Evolutionary conservation across 2,888 invertebrate genomes (phyloP), one percentile per base, ranked within the genome.

Genomic region (Eupeodes luniger): DNA sequence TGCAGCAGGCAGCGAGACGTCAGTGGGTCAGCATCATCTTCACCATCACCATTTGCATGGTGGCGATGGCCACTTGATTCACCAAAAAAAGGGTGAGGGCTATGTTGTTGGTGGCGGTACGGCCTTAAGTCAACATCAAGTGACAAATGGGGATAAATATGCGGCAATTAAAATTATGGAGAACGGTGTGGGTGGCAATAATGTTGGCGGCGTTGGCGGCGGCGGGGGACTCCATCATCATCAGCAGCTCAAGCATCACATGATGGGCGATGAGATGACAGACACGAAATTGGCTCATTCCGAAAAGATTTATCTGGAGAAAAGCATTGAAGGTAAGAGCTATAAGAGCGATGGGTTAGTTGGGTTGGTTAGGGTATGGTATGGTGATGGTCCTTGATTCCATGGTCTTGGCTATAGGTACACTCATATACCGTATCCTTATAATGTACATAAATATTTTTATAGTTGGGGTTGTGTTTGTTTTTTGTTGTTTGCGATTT

Each of bases 271-370:
- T 51, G 81, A 85, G 79, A 86, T 90, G 86, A 90, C 86, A 85
- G 90, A 90, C 77, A 87, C 90, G 55, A 90, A 91, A 89, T 81
- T 90, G 89, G 88, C 85, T 84, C 90, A 90, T 89, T 89, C 89
- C 84, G 91, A 91, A 66, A 90, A 90, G 62, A 90, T 90, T 80
- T 91, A 90, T 82, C 89, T 90, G 89, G 91, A 91, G 91, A 91
- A 90, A 86, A 90, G 87, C 80, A 90, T 84, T 83, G 90, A 91
- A 77, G 91, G 91, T 91, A 89, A 90, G 90, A 72, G 61, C 51
- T 27, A 66, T 40, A 5, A 40, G 5, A 27, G 27, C 2, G 27
- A 27, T 27, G 27, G 27, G 27, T 27, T 27, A 2, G 27, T 27
- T 27, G 27, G 27, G 27, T 27, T 3, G 27, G 27, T 3, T 40